Conservation (phyloP, 2,888 invertebrate genomes). For the Drosophila austrosaltans region DNA sequence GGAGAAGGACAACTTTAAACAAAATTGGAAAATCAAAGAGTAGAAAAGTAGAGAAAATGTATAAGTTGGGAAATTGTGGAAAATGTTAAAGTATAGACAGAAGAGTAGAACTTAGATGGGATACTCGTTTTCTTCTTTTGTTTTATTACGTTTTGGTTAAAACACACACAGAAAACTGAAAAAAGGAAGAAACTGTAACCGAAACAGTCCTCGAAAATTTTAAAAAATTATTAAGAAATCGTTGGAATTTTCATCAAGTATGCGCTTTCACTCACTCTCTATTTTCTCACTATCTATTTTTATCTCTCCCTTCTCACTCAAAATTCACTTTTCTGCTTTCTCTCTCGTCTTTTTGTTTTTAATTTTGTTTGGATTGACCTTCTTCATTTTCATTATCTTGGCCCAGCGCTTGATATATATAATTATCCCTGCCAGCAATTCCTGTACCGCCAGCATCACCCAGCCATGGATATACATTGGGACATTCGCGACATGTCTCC, state of each 20-base stretch:
- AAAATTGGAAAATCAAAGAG: constrained; percentile 3
- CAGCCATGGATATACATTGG: constrained; percentile 93
- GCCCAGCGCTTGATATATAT: constrained; percentile 78
- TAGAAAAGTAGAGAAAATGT: constrained; percentile 5
- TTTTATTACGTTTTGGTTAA: too few relatives aligned
- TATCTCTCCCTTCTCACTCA: background rate
- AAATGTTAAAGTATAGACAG: too few relatives aligned
- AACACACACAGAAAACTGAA: too few relatives aligned
- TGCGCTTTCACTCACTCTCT: background rate
- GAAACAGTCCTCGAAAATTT: too few relatives aligned
- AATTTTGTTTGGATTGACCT: background rate
- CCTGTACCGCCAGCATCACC: constrained; percentile 94
- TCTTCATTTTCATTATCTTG: too few relatives aligned
- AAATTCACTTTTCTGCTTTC: background rate
- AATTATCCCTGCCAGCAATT: constrained; percentile 90
- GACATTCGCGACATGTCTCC: constrained; percentile 94
- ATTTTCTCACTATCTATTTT: background rate
- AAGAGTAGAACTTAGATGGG: too few relatives aligned
- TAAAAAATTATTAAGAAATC: background rate
- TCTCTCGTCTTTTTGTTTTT: background rate
- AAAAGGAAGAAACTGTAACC: too few relatives aligned
- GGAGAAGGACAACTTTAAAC: constrained; percentile 1
- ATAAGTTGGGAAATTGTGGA: background rate
- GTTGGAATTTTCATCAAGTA: background rate
- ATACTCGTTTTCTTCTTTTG: too few relatives aligned